A percentile compares a stretch with the other conserved stretches of the same genome.
Evolutionary conservation across 2,113 vertebrate genomes (phyloP).

Genomic region (Strix uralensis): DNA sequence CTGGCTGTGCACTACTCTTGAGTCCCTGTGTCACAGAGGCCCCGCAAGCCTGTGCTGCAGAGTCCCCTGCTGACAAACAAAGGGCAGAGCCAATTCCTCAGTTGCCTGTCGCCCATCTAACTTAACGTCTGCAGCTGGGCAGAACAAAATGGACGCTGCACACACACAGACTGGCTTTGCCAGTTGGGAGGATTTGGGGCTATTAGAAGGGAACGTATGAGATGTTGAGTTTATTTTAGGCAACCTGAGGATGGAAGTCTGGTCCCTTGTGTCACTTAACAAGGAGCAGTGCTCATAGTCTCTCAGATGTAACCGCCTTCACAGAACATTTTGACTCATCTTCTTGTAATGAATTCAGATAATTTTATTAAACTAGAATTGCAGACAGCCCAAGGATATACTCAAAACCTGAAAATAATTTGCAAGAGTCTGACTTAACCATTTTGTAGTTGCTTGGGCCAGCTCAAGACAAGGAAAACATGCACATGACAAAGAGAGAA

Average conservation of each 20-base stretch:
- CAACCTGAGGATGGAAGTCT: neutral
- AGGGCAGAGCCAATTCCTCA: neutral
- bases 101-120: accelerated
- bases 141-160: neutral
- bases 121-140: neutral
- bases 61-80: neutral
- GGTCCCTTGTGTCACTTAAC: neutral
- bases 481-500: neutral
- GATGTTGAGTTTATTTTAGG: neutral
- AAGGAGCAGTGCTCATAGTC: neutral
- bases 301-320: neutral
- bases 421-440: neutral
- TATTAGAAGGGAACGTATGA: neutral
- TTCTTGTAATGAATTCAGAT: neutral
- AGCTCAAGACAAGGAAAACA: neutral
- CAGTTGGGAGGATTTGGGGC: accelerated
- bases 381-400: neutral
- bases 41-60: accelerated
- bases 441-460: neutral
- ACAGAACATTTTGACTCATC: neutral
- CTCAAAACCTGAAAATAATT: neutral
- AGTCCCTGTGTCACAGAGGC: accelerated
- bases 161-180: neutral
- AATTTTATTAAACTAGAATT: neutral
- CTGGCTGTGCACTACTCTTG: neutral